Conservation (phyloP, 2,797 vertebrate species). For the Danio aesculapii region DNA sequence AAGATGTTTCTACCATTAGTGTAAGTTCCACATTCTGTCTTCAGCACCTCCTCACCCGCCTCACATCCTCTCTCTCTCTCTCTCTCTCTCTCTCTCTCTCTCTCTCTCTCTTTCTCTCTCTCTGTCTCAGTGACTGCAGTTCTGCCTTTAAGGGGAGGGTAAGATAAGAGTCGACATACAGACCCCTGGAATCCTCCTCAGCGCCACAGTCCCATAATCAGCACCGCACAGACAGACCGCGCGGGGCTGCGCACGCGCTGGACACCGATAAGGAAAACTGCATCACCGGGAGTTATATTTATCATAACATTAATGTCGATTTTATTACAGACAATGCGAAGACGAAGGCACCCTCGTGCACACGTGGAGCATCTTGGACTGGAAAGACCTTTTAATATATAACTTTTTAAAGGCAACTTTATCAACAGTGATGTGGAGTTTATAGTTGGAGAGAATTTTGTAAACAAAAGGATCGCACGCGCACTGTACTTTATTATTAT, state of each 20-base stretch:
- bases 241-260: slow-evolving; percentile 65
- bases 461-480: background rate
- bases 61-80: slow-evolving; percentile 18
- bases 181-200: slow-evolving; percentile 46
- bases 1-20: background rate
- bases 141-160: slow-evolving; percentile 65
- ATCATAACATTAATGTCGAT: slow-evolving; percentile 8
- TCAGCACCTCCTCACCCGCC: slow-evolving; percentile 9
- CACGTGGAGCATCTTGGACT: background rate
- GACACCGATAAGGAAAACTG: slow-evolving; percentile 73
- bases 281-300: slow-evolving; percentile 31
- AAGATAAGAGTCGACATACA: slow-evolving; percentile 56
- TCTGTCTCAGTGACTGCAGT: slow-evolving; percentile 16
- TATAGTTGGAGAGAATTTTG: background rate
- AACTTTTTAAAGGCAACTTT: background rate
- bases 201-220: slow-evolving; percentile 74
- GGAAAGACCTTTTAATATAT: slow-evolving; percentile 4
- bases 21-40: background rate
- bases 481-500: background rate
- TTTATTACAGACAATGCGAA: slow-evolving; percentile 12
- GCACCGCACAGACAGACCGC: slow-evolving; percentile 73
- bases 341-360: background rate
- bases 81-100: background rate
- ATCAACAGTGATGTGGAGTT: slow-evolving; percentile 5
- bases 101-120: background rate